Evolutionary conservation across 92 coral and sea anemone species (phyloP).

Genomic region (Porites rus): DNA sequence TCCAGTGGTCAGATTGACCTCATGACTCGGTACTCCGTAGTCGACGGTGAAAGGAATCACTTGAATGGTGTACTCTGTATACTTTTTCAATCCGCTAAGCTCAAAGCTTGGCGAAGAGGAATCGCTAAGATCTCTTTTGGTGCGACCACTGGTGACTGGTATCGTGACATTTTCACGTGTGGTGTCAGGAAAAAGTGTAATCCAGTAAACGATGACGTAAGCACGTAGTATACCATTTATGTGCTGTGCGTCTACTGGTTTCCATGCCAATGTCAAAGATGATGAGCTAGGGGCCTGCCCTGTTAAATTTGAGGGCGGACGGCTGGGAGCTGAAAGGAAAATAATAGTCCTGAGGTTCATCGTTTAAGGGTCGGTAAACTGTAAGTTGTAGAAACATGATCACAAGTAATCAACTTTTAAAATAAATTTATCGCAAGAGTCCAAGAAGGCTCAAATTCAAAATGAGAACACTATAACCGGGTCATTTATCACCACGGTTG

Average conservation of each 20-base stretch:
- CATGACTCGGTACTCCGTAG: constrained; percentile 78
- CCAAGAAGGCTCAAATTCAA: too few species aligned
- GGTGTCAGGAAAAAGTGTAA: constrained; percentile 28
- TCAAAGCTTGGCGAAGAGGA: constrained; percentile 47
- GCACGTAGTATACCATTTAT: constrained; percentile 73
- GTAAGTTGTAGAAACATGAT: too few species aligned
- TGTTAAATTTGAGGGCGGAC: constrained; percentile 69
- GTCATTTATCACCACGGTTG: too few species aligned
- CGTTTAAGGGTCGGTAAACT: not conserved
- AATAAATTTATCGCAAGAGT: too few species aligned
- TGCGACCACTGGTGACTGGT: constrained; percentile 34
- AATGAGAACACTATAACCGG: too few species aligned
- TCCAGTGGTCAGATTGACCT: constrained; percentile 71
- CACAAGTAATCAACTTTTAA: too few species aligned
- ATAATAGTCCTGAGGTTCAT: not conserved
- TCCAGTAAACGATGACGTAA: constrained; percentile 55
- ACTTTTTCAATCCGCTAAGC: constrained; percentile 67
- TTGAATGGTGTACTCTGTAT: constrained; percentile 80
- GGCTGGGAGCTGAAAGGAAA: constrained; percentile 62
- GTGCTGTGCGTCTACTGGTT: constrained; percentile 65
- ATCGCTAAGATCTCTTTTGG: constrained; percentile 51
- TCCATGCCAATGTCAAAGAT: constrained; percentile 54
- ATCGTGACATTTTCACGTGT: constrained; percentile 47
- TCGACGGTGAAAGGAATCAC: constrained; percentile 83
- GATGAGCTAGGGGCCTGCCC: constrained; percentile 55